Conservation (phyloP, 1,140 invertebrate species). For the Drosophila kikkawai region DNA sequence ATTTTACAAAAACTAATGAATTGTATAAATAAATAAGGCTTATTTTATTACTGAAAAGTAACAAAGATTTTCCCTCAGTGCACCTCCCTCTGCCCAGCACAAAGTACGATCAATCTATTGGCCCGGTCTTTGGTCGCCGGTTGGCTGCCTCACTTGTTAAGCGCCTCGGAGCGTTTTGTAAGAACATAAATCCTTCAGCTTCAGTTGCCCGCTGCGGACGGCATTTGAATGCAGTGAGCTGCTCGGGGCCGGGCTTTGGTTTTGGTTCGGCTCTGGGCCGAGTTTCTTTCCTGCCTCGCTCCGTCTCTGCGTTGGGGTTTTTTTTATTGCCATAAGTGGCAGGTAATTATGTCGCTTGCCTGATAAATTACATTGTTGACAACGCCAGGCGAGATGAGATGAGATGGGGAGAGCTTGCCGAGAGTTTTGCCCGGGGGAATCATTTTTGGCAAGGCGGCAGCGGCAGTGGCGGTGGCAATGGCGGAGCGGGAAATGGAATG, state of each 20-base stretch:
- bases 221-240: conserved; percentile 69
- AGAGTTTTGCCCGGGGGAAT: conserved; percentile 49
- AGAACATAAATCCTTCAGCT: conserved; percentile 84
- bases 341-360: conserved; percentile 84
- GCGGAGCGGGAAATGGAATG: conserved; percentile 34
- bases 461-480: conserved; percentile 5
- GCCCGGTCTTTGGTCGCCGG: conserved; percentile 24
- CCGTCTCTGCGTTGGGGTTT: conserved; percentile 29
- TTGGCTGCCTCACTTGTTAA: conserved; percentile 74
- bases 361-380: conserved; percentile 85
- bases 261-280: conserved; percentile 14
- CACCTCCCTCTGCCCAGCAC: conserved; percentile 28
- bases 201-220: conserved; percentile 47
- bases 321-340: conserved; percentile 83
- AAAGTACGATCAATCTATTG: conserved; percentile 74
- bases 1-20: fast-evolving
- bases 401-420: conserved; percentile 31
- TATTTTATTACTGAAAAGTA: background rate
- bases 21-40: too few species aligned
- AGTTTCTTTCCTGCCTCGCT: conserved; percentile 23
- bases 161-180: conserved; percentile 78
- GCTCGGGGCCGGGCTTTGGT: conserved; percentile 11
- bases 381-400: conserved; percentile 56
- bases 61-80: conserved; percentile 4
- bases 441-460: conserved; percentile 41